phyloP scores from a whole-genome alignment of 2,113 vertebrate genomes.

The Setophaga kirtlandii region DNA sequence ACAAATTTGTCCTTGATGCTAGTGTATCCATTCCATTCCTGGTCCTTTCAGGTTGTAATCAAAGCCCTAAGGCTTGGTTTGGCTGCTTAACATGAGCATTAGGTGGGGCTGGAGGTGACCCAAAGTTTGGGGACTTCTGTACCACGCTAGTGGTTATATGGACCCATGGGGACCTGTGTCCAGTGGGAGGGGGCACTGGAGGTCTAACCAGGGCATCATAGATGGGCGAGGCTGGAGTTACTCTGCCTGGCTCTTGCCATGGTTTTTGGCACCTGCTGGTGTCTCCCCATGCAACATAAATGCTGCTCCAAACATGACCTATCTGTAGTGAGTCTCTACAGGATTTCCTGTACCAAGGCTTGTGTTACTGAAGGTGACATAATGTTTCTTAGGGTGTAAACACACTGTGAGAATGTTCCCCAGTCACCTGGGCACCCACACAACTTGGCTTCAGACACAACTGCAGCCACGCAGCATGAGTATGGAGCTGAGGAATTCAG shows the following conservation, averaged over 20 bases:
- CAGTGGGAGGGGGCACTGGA: not conserved
- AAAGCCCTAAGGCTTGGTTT: not conserved
- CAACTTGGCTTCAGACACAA: not conserved
- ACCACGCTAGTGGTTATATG: not conserved
- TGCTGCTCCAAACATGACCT: accelerated
- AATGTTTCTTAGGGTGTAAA: not conserved
- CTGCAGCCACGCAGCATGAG: accelerated
- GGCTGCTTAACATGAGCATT: not conserved
- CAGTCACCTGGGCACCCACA: not conserved
- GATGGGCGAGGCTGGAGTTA: not conserved
- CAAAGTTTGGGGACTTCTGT: no score
- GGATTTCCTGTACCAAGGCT: not conserved
- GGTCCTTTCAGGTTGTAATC: not conserved
- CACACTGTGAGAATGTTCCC: not conserved
- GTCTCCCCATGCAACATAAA: not conserved
- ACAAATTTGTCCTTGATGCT: not conserved
- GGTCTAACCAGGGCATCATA: accelerated
- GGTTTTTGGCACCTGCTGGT: not conserved
- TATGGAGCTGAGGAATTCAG: not conserved
- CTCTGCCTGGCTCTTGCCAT: not conserved
- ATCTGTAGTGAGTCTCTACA: not conserved
- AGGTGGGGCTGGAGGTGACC: not conserved
- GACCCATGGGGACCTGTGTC: accelerated
- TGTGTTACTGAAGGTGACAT: accelerated
- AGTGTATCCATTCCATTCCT: not conserved